Base-by-base conservation (phyloP, 2,797 vertebrate species). In the Mionectes olivaceus region DNA sequence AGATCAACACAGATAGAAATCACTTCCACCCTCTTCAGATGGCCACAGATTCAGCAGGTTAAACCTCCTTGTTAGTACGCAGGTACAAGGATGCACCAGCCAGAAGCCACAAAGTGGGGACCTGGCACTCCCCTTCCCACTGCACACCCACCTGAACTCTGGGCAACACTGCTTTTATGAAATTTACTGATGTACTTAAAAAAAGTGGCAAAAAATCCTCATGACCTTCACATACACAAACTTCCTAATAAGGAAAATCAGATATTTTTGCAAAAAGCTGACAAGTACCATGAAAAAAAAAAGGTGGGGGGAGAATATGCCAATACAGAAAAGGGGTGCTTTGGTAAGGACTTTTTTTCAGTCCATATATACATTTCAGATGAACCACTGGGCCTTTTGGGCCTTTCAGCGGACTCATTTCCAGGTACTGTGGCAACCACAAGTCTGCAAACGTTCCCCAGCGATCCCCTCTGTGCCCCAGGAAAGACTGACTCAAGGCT, bases 401-500 rank as follows among this genome's bases (percentile, higher is more conserved):
- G 24, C 43, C 52, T 67, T 84, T 84, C 85, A 59, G 0, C 19
- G 8, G 52, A 61, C 77, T 83, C 35, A 11, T 32, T 79, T 83
- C 86, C 79, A 86, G 65, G 65, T 0, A 1, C 46, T 6, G 33
- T 13, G 25, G 92, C 81, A 79, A 75, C 52, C 19, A 5, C 16
- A 4, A 43, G 68, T 3, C 83, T 71, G 53, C 47, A 57, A 83
- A 77, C 0, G 0, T 8, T 70, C 70, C 89, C 74, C 52, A 68
- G 56, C 7, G 13, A 81, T 35, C 77, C 71, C 56, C 56, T 5
- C 2, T 47, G 56, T 0, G 6, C 56, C 19, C 5, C 0, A 3
- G 85, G 79, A 93, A 95, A 63, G 50, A 71, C 64, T 82, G 81
- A 57, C 49, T 77, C 87, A 28, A 76, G 63, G 63, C 81, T 76